Evolutionary conservation across 2,113 vertebrate genomes (phyloP), one percentile per base, ranked within the genome.

Genomic region (Vidua macroura): DNA sequence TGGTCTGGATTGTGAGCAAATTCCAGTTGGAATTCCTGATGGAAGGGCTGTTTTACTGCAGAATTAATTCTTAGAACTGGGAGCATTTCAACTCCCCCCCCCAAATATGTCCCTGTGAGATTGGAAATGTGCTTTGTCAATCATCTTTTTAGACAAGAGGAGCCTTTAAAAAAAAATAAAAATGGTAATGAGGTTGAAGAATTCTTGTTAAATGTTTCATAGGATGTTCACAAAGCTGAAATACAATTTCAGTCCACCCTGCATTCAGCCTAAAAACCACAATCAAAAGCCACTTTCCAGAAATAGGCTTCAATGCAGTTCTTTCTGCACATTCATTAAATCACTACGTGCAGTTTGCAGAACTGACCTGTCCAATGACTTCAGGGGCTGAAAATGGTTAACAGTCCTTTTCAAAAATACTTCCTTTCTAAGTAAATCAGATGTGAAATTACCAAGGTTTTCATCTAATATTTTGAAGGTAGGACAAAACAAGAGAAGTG

Each of bases 291-390:
- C 37, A 11, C 82, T 91, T 53, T 48, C 68, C 56, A 68, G 64
- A 59, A 90, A 39, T 2, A 62, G 73, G 35, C 28, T 70, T 46
- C 20, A 80, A 33, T 39, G 67, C 43, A 35, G 35, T 16, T 75
- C 30, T 7, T 82, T 52, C 31, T 67, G 44, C 30, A 2, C 3
- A 27, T 59, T 55, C 21, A 27, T 70, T 9, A 16, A 53, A 25
- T 76, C 12, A 10, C 49, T n/a, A 3, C 0, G 0, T 46, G 22
- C 59, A 80, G 39, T 51, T 33, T 66, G 51, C 27, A 70, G 55
- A 73, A 15, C 58, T 73, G 53, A n/a, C 75, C 31, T 48, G n/a
- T 27, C 66, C 55, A 25, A 5, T 48, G 68, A 37, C 31, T 83
- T 66, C 24, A 35, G 70, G 28, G 41, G 8, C 72, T 88, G 55